Conservation (phyloP, 2,113 vertebrate species). For the Ceyx cyanopectus region DNA sequence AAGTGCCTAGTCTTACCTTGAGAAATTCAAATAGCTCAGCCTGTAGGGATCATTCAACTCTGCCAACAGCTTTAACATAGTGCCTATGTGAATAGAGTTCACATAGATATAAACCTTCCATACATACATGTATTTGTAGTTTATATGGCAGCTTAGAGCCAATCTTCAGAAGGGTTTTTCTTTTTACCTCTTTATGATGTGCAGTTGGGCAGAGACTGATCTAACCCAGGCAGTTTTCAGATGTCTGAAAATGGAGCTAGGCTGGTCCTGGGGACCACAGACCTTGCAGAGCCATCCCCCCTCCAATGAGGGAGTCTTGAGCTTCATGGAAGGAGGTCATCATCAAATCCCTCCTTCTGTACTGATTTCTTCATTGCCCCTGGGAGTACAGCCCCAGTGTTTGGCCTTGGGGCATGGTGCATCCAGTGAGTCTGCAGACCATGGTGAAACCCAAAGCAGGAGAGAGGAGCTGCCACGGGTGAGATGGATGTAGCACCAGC, state of each 20-base stretch:
- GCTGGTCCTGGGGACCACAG: neutral
- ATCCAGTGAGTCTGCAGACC: neutral
- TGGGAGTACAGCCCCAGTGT: neutral
- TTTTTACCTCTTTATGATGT: neutral
- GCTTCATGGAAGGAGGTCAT: neutral
- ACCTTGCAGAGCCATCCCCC: neutral
- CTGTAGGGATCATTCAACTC: neutral
- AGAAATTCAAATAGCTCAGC: neutral
- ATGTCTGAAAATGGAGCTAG: neutral
- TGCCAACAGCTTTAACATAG: neutral
- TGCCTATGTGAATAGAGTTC: neutral
- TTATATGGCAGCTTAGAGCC: neutral
- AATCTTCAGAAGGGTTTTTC: neutral
- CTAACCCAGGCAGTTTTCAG: neutral
- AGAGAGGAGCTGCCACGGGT: neutral
- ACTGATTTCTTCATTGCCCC: neutral
- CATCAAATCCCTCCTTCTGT: neutral
- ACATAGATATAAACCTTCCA: neutral
- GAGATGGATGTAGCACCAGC: neutral
- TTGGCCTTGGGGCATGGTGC: neutral
- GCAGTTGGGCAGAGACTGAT: neutral
- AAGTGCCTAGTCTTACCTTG: neutral
- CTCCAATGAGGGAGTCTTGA: neutral
- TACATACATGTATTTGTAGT: neutral
- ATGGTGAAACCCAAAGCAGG: neutral